Conservation (phyloP, 2,888 invertebrate species). For the Hydriomena furcata region DNA sequence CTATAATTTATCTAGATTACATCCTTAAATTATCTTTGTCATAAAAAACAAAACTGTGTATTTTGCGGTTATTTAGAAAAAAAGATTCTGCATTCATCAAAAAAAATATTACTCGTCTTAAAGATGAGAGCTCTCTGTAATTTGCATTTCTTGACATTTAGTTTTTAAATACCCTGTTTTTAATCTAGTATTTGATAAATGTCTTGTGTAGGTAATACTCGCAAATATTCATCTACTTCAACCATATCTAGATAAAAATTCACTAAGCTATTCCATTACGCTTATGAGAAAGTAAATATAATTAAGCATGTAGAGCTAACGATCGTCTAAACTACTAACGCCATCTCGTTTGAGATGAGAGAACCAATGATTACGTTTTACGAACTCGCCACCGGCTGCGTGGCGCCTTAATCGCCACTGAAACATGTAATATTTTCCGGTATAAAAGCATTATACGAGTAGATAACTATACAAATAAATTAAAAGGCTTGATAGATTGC, state of each 20-base stretch:
- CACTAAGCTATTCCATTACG: not conserved
- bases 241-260: not conserved
- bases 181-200: conserved; percentile 20
- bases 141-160: conserved; percentile 20
- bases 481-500: no score
- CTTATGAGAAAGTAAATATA: not conserved
- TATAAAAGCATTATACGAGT: no score
- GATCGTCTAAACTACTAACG: conserved; percentile 29
- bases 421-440: not conserved
- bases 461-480: no score
- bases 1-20: no score
- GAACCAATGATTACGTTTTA: conserved; percentile 45
- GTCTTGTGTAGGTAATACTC: not conserved
- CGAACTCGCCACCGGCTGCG: conserved; percentile 26
- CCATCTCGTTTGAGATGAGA: conserved; percentile 48
- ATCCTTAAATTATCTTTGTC: no score
- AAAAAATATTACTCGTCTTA: no score
- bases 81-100: no score
- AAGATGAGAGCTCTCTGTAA: no score
- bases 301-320: not conserved
- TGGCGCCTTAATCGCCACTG: conserved; percentile 44
- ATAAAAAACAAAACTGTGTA: no score
- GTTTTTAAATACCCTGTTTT: conserved; percentile 7
- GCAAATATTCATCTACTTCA: not conserved
- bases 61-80: no score